These are phyloP conservation scores for Heliopora coerulea DNA, from an alignment of 92 coral and sea anemone species.

Conservation along the genomic window DNA sequence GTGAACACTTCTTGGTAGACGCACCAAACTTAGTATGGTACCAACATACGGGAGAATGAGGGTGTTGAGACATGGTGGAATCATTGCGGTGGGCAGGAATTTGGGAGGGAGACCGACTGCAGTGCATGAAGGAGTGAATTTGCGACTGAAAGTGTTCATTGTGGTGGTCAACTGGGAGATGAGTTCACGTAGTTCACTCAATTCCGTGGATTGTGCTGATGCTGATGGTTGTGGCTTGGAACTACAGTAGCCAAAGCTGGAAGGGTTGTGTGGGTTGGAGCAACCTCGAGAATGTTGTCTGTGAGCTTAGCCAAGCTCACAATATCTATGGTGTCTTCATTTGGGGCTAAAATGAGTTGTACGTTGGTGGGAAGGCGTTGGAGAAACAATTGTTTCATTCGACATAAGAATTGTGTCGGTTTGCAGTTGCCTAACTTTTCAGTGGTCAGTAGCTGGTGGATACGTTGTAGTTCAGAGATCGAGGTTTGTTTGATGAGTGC, in stretches of 20 bases:
- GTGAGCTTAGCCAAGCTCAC: not conserved
- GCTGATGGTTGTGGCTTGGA: not conserved
- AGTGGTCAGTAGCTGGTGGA: not conserved
- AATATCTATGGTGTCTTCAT: not conserved
- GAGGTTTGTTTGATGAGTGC: constrained; percentile 1
- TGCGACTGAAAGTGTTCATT: not conserved
- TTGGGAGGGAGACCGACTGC: not conserved
- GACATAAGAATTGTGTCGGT: constrained; percentile 8
- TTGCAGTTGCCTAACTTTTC: constrained; percentile 19
- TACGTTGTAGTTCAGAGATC: not conserved
- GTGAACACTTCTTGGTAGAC: not conserved
- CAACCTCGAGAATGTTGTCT: not conserved
- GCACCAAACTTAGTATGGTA: constrained; percentile 24
- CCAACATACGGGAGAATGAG: constrained; percentile 12
- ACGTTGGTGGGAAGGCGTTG: not conserved
- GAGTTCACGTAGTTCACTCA: not conserved
- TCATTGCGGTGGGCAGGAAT: not conserved
- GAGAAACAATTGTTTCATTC: constrained; percentile 14
- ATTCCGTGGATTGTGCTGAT: not conserved
- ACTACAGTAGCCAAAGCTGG: not conserved
- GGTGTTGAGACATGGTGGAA: not conserved
- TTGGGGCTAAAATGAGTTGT: constrained; percentile 4
- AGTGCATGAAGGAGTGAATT: not conserved
- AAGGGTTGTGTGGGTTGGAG: not conserved
- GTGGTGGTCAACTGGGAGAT: constrained; percentile 8